These are phyloP conservation scores for Atta texana DNA, from an alignment of 1,140 invertebrate genomes.

Conservation along the genomic window DNA sequence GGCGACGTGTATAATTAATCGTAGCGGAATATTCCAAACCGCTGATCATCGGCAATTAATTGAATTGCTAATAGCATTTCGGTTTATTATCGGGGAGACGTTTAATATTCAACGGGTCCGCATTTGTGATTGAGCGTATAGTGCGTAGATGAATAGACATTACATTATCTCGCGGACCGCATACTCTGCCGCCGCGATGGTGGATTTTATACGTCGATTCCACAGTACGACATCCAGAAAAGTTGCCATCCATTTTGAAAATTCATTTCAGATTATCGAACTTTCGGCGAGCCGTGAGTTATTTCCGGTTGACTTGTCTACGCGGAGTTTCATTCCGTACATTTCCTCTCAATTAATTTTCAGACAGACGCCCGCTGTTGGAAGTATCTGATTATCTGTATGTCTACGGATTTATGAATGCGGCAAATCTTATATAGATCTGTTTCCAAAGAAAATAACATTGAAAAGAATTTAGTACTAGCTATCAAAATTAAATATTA, in stretches of 20 bases:
- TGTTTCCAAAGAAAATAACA: neutral
- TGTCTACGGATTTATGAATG: neutral
- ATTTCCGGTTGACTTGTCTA: conserved; percentile 29
- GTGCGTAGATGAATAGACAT: conserved; percentile 36
- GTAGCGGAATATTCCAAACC: conserved; percentile 72
- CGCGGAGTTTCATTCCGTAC: neutral
- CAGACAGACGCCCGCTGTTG: conserved; percentile 9
- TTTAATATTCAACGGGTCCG: conserved; percentile 72
- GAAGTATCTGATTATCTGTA: conserved; percentile 21
- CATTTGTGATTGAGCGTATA: conserved; percentile 61
- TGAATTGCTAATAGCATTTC: conserved; percentile 76
- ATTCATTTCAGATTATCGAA: conserved; percentile 48
- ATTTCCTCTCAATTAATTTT: conserved; percentile 43
- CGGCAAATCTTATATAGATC: neutral
- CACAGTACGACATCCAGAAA: conserved; percentile 24
- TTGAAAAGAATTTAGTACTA: no score
- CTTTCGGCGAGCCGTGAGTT: conserved; percentile 4
- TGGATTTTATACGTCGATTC: conserved; percentile 35
- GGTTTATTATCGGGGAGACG: conserved; percentile 70
- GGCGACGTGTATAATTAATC: conserved; percentile 72
- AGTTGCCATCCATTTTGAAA: conserved; percentile 32
- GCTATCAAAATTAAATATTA: no score
- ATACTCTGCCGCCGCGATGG: neutral
- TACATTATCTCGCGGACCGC: conserved; percentile 13
- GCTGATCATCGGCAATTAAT: conserved; percentile 74